Percentiles rank a stretch among this genome's conserved stretches.
phyloP scores from a whole-genome alignment of 2,797 vertebrate genomes.

The Sitta carolinensis region DNA sequence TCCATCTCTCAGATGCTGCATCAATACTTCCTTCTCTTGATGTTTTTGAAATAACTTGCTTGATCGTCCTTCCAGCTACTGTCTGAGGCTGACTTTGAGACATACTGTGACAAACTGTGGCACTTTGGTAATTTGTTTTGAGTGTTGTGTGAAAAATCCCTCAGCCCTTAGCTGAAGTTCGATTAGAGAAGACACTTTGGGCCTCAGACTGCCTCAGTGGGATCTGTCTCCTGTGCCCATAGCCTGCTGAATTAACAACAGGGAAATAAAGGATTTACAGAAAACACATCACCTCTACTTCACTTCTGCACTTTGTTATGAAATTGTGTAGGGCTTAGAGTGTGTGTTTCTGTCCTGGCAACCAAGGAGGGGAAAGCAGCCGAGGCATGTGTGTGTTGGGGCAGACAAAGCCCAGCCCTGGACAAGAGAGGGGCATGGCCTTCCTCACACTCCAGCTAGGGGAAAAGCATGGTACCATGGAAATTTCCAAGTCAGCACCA shows the following conservation, averaged over 20 bases:
- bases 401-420: not conserved
- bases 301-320: not conserved
- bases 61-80: not conserved
- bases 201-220: not conserved
- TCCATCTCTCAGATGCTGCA: not conserved
- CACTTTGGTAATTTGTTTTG: not conserved
- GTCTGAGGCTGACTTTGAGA: not conserved
- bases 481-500: not conserved
- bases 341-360: not conserved
- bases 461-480: rapidly evolving
- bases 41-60: not conserved
- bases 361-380: not conserved
- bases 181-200: not conserved
- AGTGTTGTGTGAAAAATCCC: not conserved
- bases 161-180: not conserved
- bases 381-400: rapidly evolving
- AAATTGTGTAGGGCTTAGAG: not conserved
- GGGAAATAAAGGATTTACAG: not conserved
- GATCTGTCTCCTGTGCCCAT: rapidly evolving
- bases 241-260: not conserved
- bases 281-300: not conserved
- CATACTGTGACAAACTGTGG: not conserved
- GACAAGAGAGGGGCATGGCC: not conserved
- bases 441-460: not conserved
- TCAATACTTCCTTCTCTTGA: not conserved